Evolutionary conservation across 2,888 invertebrate genomes (phyloP), one percentile per base, ranked within the genome.

Genomic region (Ectemnius cavifrons): DNA sequence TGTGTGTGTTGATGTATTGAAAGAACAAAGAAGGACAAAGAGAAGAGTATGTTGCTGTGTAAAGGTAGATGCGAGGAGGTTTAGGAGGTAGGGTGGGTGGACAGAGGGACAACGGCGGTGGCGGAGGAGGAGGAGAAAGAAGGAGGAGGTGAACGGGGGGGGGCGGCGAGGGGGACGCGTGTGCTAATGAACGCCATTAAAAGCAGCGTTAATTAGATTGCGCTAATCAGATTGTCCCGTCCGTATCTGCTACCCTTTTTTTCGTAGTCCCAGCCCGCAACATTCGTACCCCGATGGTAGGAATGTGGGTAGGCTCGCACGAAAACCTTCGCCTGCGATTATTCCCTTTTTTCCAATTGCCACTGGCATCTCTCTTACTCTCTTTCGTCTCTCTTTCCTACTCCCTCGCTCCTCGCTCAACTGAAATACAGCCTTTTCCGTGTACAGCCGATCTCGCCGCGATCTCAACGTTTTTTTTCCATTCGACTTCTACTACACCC

Each of bases 121-220:
- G 13, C 62, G 69, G 63, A 66, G 2, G 27, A 63, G 59, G 46
- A 67, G 73, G 60, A 59, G 59, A 58, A 23, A 28, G 67, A 65
- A 57, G 77, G 66, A 23, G 57, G 71, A 71, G 76, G 78, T n/a
- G n/a, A n/a, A n/a, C n/a, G 79, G 81, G 79, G 81, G 80, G 77
- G 71, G 67, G 59, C 14, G 47, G 76, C 74, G 64, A 59, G 67
- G 73, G 75, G 83, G 87, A 83, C 86, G 84, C 89, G 86, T 90
- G 89, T 90, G 90, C 90, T 90, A 90, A 90, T 89, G 90, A 90
- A 90, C 87, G 90, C 90, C 90, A 90, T 90, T 90, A 90, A 90
- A 90, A 90, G 90, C 90, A 90, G 89, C 90, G 90, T 90, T 90
- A 90, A 90, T 90, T 90, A 90, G 90, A 90, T 90, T 87, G 89